These are phyloP conservation scores for Synanthedon formicaeformis DNA, from an alignment of 2,888 invertebrate species.

Conservation along the genomic window DNA sequence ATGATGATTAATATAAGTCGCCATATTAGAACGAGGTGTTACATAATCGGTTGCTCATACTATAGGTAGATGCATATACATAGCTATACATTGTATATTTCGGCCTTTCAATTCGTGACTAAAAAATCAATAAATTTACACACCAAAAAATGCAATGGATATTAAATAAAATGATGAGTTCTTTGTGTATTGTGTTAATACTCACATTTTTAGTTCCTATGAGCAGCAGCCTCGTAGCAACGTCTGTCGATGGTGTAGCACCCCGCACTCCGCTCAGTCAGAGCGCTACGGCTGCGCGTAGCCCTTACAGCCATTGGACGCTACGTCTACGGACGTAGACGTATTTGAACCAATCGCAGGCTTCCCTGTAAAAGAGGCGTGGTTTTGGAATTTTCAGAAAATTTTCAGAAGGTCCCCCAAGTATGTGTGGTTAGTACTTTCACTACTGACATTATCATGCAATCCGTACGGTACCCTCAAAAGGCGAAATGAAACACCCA, in stretches of 20 bases:
- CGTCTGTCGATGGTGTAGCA: slow-evolving; percentile 59
- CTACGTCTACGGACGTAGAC: slow-evolving; percentile 40
- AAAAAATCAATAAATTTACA: background rate
- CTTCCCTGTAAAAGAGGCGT: slow-evolving; percentile 48
- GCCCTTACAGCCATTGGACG: slow-evolving; percentile 48
- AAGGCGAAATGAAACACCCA: background rate
- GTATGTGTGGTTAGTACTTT: slow-evolving; percentile 11
- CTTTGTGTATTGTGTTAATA: slow-evolving; percentile 12
- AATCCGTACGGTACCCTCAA: slow-evolving; percentile 2
- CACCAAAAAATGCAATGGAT: background rate
- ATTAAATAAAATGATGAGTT: background rate
- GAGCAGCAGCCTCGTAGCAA: slow-evolving; percentile 54
- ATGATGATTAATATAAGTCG: too few species aligned
- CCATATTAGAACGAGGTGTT: too few species aligned
- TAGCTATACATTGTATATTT: background rate
- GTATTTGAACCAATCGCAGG: slow-evolving; percentile 43
- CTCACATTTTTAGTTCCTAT: slow-evolving; percentile 61
- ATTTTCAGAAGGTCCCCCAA: slow-evolving; percentile 53
- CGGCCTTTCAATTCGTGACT: background rate
- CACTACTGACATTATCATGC: slow-evolving; percentile 6
- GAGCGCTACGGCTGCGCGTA: slow-evolving; percentile 61
- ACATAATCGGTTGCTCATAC: too few species aligned
- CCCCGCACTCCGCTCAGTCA: slow-evolving; percentile 48
- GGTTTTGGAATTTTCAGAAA: slow-evolving; percentile 61
- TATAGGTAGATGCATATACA: background rate